A percentile compares a stretch with the other conserved stretches of the same genome.
phyloP scores from a whole-genome alignment of 2,888 invertebrate species.

The Piscicola geometra region DNA sequence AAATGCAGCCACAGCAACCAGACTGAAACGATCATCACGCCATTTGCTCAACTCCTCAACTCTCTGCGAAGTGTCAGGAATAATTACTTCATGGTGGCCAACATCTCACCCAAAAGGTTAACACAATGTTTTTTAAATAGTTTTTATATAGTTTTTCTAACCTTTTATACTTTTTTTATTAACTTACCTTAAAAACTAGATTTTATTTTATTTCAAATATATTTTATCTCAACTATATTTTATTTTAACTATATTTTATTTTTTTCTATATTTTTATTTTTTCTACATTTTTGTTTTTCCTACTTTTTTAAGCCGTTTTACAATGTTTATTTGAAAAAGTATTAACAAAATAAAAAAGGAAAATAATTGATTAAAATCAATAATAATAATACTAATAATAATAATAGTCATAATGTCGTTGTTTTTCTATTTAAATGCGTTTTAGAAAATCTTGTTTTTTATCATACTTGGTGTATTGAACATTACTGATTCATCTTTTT shows the following conservation, averaged over 20 bases:
- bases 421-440: no score
- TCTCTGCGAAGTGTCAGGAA: conserved; percentile 31
- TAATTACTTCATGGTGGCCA: conserved; percentile 25
- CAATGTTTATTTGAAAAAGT: not conserved
- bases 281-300: not conserved
- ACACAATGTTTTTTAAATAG: not conserved
- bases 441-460: no score
- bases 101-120: conserved; percentile 27
- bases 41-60: conserved; percentile 29
- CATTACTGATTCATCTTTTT: no score
- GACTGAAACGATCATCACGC: conserved; percentile 18
- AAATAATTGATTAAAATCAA: not conserved
- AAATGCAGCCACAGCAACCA: no score
- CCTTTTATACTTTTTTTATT: not conserved
- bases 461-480: no score
- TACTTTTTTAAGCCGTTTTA: not conserved
- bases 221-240: no score
- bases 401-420: not conserved
- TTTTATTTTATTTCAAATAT: no score
- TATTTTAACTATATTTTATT: no score
- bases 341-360: not conserved
- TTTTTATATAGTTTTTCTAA: not conserved
- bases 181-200: not conserved
- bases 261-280: not conserved
- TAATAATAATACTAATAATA: not conserved